Evolutionary conservation across 2,888 invertebrate species (phyloP).

Genomic region (Scaptomyza reducta): DNA sequence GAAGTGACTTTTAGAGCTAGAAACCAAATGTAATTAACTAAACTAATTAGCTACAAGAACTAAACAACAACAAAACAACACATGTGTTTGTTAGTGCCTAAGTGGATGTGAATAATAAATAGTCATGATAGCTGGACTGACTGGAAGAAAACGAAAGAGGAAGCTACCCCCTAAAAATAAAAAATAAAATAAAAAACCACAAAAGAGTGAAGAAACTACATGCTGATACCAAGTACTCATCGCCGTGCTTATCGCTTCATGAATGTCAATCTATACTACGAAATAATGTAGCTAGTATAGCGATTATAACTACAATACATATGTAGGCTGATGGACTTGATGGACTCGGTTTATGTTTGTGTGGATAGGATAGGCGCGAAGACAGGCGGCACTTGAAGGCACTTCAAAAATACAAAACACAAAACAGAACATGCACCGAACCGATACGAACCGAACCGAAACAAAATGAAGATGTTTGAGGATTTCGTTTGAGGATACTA

Average conservation of each 20-base stretch:
- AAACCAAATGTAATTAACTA: conserved; percentile 56
- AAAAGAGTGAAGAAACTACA: not conserved
- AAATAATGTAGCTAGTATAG: not conserved
- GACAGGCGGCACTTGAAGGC: conserved; percentile 46
- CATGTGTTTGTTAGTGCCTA: conserved; percentile 29
- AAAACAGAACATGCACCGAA: not conserved
- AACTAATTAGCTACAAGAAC: conserved; percentile 49
- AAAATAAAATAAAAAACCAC: not conserved
- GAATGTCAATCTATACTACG: conserved; percentile 10
- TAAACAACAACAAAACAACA: conserved; percentile 22
- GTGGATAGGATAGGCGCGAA: conserved; percentile 30
- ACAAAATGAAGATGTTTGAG: conserved; percentile 8
- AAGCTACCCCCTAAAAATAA: conserved; percentile 5
- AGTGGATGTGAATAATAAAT: conserved; percentile 50
- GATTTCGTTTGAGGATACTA: too few species aligned
- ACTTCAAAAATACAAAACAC: conserved; percentile 53
- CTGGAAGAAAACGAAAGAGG: conserved; percentile 8
- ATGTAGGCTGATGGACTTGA: not conserved
- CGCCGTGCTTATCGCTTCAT: conserved; percentile 20
- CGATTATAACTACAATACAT: conserved; percentile 29
- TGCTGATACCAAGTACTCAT: conserved; percentile 32
- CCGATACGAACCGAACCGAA: not conserved
- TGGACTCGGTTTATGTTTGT: not conserved
- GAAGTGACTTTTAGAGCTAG: conserved; percentile 14
- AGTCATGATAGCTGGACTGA: conserved; percentile 15